phyloP scores from a whole-genome alignment of 1,140 invertebrate genomes.

The Drosophila sproati region DNA sequence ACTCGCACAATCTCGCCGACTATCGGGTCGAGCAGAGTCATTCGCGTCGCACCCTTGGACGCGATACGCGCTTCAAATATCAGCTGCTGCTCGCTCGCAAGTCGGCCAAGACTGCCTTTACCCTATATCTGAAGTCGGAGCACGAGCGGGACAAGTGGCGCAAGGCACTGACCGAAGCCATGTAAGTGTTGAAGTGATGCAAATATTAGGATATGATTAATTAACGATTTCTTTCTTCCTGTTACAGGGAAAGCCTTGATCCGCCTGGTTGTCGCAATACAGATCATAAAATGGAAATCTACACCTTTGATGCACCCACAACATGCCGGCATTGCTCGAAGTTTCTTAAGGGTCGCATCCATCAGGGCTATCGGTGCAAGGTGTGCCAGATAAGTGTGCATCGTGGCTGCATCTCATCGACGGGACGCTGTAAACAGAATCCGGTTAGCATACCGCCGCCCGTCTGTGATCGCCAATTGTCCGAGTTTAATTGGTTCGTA shows the following conservation, averaged over 20 bases:
- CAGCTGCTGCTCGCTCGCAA: conserved; percentile 94
- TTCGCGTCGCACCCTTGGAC: conserved; percentile 87
- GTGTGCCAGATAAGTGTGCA: conserved; percentile 90
- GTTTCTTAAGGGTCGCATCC: conserved; percentile 95
- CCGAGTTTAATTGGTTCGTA: conserved; percentile 87
- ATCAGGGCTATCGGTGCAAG: conserved; percentile 91
- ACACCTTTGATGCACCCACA: conserved; percentile 93
- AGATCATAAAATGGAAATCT: conserved; percentile 94
- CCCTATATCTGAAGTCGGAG: conserved; percentile 95
- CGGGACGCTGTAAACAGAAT: conserved; percentile 89
- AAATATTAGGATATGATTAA: neutral
- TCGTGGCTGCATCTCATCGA: conserved; percentile 91
- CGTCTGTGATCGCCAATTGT: conserved; percentile 81
- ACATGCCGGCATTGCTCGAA: conserved; percentile 94
- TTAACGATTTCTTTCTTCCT: conserved; percentile 45
- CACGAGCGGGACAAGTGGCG: conserved; percentile 96
- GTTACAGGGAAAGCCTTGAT: conserved; percentile 93
- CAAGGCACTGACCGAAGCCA: conserved; percentile 94
- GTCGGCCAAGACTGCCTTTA: conserved; percentile 93
- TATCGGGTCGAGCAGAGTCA: conserved; percentile 94
- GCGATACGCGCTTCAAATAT: conserved; percentile 91
- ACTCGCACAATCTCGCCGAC: conserved; percentile 93
- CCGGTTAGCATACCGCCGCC: conserved; percentile 85
- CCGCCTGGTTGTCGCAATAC: conserved; percentile 91
- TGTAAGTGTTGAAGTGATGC: conserved; percentile 87